Percentiles rank a stretch among this genome's conserved stretches.
phyloP scores from a whole-genome alignment of 2,113 vertebrate genomes.

The Nothocercus julius region DNA sequence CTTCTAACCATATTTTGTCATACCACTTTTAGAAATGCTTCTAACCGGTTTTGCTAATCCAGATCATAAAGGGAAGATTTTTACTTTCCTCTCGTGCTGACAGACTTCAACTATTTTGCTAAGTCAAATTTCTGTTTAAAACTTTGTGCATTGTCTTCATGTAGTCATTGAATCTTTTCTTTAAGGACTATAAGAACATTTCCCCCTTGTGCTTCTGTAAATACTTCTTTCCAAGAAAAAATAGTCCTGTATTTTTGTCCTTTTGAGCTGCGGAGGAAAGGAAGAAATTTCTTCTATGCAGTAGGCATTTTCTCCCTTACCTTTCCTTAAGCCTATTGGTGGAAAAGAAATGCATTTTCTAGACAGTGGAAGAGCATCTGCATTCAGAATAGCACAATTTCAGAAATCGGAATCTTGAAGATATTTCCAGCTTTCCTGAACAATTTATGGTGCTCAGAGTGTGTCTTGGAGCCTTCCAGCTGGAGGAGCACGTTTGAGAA shows the following conservation, averaged over 20 bases:
- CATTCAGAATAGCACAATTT: neutral
- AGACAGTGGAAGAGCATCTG: neutral
- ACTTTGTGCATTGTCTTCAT: neutral
- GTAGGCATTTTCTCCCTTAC: neutral
- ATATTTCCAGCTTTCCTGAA: neutral
- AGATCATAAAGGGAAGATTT: neutral
- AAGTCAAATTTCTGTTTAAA: neutral
- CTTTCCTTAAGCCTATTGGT: neutral
- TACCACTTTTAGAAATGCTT: neutral
- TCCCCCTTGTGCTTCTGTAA: neutral
- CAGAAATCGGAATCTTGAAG: neutral
- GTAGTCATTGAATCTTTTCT: neutral
- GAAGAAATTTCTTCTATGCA: neutral
- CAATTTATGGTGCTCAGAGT: neutral
- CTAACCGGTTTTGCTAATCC: neutral
- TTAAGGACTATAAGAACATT: neutral
- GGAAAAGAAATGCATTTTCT: neutral
- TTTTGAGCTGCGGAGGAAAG: neutral
- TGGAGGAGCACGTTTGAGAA: neutral
- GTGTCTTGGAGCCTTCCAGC: slow-evolving; percentile 38
- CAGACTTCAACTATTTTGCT: neutral
- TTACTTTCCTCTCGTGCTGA: neutral
- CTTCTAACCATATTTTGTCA: neutral
- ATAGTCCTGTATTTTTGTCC: neutral
- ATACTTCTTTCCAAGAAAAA: neutral